Evolutionary conservation across 2,888 invertebrate species (phyloP), one percentile per base, ranked within the genome.

Genomic region (Ichneumoninae sp.): DNA sequence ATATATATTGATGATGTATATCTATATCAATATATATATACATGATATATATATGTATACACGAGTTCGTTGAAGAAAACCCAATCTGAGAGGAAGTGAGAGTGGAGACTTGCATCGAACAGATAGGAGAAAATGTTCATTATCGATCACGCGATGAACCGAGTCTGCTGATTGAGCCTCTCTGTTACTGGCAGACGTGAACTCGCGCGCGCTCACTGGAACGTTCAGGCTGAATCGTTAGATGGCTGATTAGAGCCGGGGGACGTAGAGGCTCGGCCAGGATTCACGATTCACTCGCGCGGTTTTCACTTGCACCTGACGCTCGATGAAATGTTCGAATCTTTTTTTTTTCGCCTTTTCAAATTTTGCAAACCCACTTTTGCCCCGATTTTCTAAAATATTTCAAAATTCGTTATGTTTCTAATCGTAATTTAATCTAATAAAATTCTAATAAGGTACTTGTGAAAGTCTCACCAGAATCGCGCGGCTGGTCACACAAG

Each of bases 91-190:
- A 72, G 81, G 66, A 74, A 69, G 62, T 62, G 83, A 66, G 70
- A 72, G 80, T 69, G 19, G 2, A 66, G 76, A 76, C 52, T 77
- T 72, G 77, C 68, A 80, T 60, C 69, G 62, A 62, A 68, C 44
- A 69, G 69, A 68, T 84, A 57, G 16, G 74, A 71, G 84, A 84
- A 84, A 79, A 75, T 80, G 80, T 81, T 78, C 85, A 84, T 88
- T 88, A 89, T 89, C 83, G 88, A 89, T 89, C 87, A 85, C 60
- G 76, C 74, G 85, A 87, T 87, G 84, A 87, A 80, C 85, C 79
- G 62, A 77, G 87, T 83, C 82, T 77, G 86, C 65, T 84, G 80
- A 83, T 83, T 83, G 83, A 77, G 68, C 62, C 52, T 19, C 70
- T 80, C 74, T 84, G 84, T 26, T 75, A 57, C 57, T 70, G 81